Percentiles rank a stretch among this genome's conserved stretches.
Conservation (phyloP, 2,113 vertebrate species). For the Python bivittatus region DNA sequence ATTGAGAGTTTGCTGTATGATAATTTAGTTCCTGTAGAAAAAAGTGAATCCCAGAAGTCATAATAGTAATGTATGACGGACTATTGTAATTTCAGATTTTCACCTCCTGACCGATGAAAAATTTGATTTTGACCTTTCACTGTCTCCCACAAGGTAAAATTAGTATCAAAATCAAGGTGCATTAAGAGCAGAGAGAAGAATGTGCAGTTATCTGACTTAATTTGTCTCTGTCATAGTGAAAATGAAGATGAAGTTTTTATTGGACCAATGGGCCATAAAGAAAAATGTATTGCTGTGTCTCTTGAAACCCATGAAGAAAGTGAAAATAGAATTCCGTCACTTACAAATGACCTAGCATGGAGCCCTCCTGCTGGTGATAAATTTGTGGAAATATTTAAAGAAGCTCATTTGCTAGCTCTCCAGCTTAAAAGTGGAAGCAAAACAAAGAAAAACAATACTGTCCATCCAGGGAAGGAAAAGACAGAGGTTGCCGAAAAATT, state of each 20-base stretch:
- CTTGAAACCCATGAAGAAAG: slow-evolving; percentile 29
- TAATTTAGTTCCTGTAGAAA: not conserved
- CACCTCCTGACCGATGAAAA: slow-evolving; percentile 75
- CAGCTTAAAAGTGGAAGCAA: slow-evolving; percentile 71
- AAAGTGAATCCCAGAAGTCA: not conserved
- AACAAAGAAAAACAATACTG: slow-evolving; percentile 2
- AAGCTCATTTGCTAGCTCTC: slow-evolving; percentile 82
- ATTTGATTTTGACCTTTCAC: slow-evolving; percentile 80
- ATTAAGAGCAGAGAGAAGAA: not conserved
- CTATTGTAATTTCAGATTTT: slow-evolving; percentile 52
- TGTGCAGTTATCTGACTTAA: not conserved
- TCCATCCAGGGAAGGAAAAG: not conserved
- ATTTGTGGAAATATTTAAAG: slow-evolving; percentile 85
- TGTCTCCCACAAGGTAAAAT: slow-evolving; percentile 76
- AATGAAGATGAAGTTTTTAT: slow-evolving; percentile 90
- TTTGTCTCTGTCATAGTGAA: slow-evolving; percentile 63
- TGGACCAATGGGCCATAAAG: slow-evolving; percentile 77
- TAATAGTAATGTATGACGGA: not conserved
- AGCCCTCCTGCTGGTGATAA: slow-evolving; percentile 81
- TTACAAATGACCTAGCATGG: slow-evolving; percentile 66
- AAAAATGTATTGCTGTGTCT: slow-evolving; percentile 73
- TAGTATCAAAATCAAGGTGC: not conserved
- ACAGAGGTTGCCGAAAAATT: slow-evolving; percentile 72
- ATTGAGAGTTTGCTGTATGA: not conserved
- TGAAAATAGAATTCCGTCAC: not conserved